Evolutionary conservation across 2,113 vertebrate species (phyloP).

Genomic region (Grus americana): DNA sequence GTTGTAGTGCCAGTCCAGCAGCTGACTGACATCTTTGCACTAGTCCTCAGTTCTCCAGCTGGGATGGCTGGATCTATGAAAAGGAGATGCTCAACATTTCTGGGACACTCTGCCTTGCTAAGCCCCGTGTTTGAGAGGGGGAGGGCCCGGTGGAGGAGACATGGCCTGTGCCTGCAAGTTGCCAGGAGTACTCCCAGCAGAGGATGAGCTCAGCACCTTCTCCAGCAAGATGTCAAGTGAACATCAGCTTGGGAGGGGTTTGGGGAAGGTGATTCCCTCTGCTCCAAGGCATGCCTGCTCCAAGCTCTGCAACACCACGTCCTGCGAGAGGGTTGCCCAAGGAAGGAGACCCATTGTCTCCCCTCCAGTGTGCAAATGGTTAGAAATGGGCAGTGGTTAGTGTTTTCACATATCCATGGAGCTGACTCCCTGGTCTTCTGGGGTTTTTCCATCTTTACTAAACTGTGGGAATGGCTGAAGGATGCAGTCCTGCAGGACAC

Average conservation of each 20-base stretch:
- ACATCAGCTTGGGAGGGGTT: background rate
- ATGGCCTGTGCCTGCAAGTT: background rate
- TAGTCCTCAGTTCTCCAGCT: background rate
- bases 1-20: background rate
- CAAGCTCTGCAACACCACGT: background rate
- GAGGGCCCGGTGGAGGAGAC: background rate
- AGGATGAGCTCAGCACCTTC: background rate
- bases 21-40: background rate
- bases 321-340: background rate
- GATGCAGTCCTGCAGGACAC: background rate
- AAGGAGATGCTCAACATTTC: background rate
- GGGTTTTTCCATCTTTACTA: background rate
- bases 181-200: background rate
- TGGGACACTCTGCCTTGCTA: background rate
- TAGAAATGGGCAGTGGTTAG: fast-evolving
- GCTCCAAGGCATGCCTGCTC: background rate
- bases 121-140: background rate
- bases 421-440: background rate
- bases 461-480: background rate
- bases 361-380: background rate
- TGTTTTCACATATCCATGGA: background rate
- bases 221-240: background rate
- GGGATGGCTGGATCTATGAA: background rate
- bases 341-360: background rate
- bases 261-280: background rate